phyloP scores from a whole-genome alignment of 2,113 vertebrate genomes.

The Brevimyrus niger region DNA sequence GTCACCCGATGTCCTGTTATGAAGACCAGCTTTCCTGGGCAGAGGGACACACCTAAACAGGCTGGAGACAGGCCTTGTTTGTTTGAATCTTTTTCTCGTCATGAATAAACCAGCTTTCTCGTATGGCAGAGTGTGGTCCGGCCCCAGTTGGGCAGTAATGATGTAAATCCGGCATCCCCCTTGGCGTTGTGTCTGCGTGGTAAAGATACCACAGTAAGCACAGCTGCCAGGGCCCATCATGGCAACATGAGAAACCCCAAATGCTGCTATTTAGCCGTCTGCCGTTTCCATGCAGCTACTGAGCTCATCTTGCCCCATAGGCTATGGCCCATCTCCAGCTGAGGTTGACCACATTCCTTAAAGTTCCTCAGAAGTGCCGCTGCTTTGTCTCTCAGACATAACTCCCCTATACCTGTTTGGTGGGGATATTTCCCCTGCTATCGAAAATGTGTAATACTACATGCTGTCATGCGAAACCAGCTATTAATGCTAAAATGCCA shows the following conservation, averaged over 20 bases:
- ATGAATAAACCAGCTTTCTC: not conserved
- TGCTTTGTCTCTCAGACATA: not conserved
- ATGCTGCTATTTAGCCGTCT: constrained; percentile 14
- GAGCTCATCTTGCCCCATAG: not conserved
- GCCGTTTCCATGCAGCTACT: constrained; percentile 17
- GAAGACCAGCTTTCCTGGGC: not conserved
- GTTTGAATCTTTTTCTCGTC: not conserved
- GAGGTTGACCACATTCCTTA: not conserved
- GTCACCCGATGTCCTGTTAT: not conserved
- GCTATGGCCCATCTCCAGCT: not conserved
- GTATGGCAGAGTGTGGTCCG: not conserved
- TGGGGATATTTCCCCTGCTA: constrained; percentile 28
- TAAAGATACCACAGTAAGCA: constrained; percentile 48
- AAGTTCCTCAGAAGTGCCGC: not conserved
- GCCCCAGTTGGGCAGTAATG: not conserved
- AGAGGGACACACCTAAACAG: not conserved
- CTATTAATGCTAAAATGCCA: not conserved
- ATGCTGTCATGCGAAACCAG: not conserved
- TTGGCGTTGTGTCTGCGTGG: constrained; percentile 46
- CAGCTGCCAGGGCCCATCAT: constrained; percentile 38
- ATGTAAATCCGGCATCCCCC: not conserved
- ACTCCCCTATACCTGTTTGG: not conserved
- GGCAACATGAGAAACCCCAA: constrained; percentile 26
- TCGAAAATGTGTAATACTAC: not conserved
- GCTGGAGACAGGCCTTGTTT: not conserved